These are phyloP conservation scores for Galaxias olidus DNA, from an alignment of 2,797 vertebrate genomes.

Conservation along the genomic window DNA sequence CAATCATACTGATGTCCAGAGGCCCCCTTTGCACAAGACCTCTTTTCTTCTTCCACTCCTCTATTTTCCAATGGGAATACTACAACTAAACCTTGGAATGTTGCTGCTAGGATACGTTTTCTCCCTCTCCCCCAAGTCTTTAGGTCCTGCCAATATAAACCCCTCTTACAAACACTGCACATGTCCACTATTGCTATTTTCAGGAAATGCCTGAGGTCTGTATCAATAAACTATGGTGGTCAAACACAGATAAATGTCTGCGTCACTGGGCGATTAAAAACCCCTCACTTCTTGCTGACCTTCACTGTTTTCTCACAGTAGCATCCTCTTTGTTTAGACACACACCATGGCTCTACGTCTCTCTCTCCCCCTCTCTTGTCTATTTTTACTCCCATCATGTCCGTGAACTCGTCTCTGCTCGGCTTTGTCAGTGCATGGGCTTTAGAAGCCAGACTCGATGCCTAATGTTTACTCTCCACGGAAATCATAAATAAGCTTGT, in stretches of 20 bases:
- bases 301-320: conserved; percentile 25
- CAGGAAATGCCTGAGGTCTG: conserved; percentile 75
- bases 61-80: conserved; percentile 67
- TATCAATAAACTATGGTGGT: conserved; percentile 68
- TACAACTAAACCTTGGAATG: conserved; percentile 75
- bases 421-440: too few relatives aligned
- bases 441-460: too few relatives aligned
- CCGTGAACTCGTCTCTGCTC: too few relatives aligned
- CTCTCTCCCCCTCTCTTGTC: conserved; percentile 6
- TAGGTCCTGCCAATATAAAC: conserved; percentile 77
- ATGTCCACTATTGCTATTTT: conserved; percentile 71
- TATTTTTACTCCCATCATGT: conserved; percentile 1
- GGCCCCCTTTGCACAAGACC: conserved; percentile 56
- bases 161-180: conserved; percentile 67
- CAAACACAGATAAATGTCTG: conserved; percentile 65
- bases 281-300: conserved; percentile 30
- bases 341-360: conserved; percentile 29
- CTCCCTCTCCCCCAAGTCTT: conserved; percentile 34
- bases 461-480: neutral
- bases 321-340: conserved; percentile 30
- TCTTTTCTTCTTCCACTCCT: conserved; percentile 61
- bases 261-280: conserved; percentile 42
- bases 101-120: conserved; percentile 55
- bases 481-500: neutral
- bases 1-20: conserved; percentile 56